phyloP scores from a whole-genome alignment of 2,113 vertebrate genomes.

The Nestor notabilis region DNA sequence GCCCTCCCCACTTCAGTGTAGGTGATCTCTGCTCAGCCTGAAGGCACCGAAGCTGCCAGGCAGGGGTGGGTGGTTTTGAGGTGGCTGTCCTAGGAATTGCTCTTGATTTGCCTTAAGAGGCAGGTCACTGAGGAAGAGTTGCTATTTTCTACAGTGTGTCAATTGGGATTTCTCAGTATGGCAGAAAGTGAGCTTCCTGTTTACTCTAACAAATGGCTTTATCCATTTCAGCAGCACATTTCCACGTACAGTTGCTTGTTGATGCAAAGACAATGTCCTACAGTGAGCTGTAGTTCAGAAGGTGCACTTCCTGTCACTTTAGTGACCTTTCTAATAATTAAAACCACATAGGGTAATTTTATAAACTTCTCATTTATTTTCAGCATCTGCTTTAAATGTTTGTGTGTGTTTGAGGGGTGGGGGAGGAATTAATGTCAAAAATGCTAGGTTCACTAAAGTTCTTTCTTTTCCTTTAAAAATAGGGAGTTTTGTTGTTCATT shows the following conservation, averaged over 20 bases:
- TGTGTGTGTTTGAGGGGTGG: neutral
- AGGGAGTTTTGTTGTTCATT: neutral
- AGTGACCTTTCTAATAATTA: neutral
- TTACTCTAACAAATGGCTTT: neutral
- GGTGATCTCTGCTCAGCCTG: neutral
- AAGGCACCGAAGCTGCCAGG: neutral
- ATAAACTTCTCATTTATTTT: neutral
- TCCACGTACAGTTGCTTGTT: neutral
- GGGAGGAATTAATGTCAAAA: neutral
- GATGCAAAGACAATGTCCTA: neutral
- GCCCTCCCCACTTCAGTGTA: neutral
- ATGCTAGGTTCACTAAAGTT: neutral
- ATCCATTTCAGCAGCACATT: neutral
- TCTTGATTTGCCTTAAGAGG: neutral
- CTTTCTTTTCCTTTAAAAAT: neutral
- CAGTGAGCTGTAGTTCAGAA: neutral
- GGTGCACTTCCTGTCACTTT: neutral
- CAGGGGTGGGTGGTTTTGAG: accelerated
- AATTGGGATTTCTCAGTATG: neutral
- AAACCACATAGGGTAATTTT: neutral
- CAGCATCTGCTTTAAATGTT: neutral
- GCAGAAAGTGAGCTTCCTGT: neutral
- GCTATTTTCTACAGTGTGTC: neutral
- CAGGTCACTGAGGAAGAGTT: neutral
- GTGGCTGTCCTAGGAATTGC: neutral